Base-by-base conservation (phyloP, 2,797 vertebrate species). In the Cheracebus regulus region DNA sequence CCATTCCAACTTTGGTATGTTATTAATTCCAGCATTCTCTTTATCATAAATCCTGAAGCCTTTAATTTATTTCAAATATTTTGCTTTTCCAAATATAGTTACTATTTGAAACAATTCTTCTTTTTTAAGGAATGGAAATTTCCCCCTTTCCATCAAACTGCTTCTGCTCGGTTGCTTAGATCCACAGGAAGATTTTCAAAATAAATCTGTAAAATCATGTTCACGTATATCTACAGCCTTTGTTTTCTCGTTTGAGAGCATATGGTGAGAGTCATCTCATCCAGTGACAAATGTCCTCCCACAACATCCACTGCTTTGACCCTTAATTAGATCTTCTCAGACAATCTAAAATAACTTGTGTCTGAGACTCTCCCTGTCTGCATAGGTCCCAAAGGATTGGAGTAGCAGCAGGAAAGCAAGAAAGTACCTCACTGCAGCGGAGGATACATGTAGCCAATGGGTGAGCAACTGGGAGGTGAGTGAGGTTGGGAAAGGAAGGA, bases 261-360 rank as follows among this genome's bases (percentile, higher is more conserved):
- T 92, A 96, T 88, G 97, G 84, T 52, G 93, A 95, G 44, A 93
- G 72, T 92, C 88, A 93, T 79, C 83, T 91, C 84, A 80, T 28
- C 58, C 57, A 70, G 85, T 95, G 95, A 97, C 92, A 96, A 82
- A 92, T 75, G 50, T 76, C 33, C 52, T 94, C 73, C 78, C 61
- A 91, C 36, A 70, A 76, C 20, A 79, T 70, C 92, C 58, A 95
- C 58, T 82, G 67, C 80, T 92, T 93, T 97, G 89, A 90, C 93
- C 95, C 57, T 96, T 96, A 95, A 93, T 97, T 97, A 95, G 95
- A 95, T 98, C 81, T 97, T 96, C 95, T 87, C 96, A 79, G 52
- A 81, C 76, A 67, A 94, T 91, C 88, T 97, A 96, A 96, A 95
- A 96, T 95, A 97, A 90, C 81, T 97, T 89, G 92, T 90, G 80